phyloP scores from a whole-genome alignment of 2,888 invertebrate genomes.

The Flexamia atlantica region DNA sequence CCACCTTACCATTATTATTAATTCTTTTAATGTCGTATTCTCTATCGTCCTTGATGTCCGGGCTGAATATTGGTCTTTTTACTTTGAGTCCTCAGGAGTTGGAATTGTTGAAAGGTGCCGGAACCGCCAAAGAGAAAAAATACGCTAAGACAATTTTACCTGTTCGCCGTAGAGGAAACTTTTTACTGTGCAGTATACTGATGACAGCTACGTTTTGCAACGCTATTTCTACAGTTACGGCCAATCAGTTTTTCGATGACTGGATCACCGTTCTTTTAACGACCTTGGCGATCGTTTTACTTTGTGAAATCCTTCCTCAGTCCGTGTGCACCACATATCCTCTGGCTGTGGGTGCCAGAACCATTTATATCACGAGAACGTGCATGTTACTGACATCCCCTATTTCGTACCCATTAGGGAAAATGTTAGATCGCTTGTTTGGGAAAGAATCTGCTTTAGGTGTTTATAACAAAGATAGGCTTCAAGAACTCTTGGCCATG shows the following conservation, averaged over 20 bases:
- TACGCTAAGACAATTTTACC: constrained; percentile 66
- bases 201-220: constrained; percentile 66
- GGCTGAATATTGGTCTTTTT: constrained; percentile 60
- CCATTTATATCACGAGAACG: constrained; percentile 65
- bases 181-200: constrained; percentile 66
- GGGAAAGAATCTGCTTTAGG: constrained; percentile 63
- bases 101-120: constrained; percentile 61
- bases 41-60: constrained; percentile 53
- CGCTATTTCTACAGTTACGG: constrained; percentile 65
- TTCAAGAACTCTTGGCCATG: constrained; percentile 66
- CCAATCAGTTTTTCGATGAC: constrained; percentile 64
- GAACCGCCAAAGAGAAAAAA: constrained; percentile 65
- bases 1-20: not conserved
- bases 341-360: constrained; percentile 66
- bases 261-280: constrained; percentile 63
- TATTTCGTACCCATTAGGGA: constrained; percentile 67
- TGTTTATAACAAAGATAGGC: constrained; percentile 65
- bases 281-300: constrained; percentile 65
- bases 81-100: constrained; percentile 44
- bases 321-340: constrained; percentile 64
- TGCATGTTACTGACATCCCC: constrained; percentile 67
- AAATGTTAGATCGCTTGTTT: constrained; percentile 65
- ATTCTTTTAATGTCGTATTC: constrained; percentile 25
- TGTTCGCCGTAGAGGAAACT: constrained; percentile 66
- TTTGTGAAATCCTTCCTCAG: constrained; percentile 67